Evolutionary conservation across 2,888 invertebrate genomes (phyloP), one percentile per base, ranked within the genome.

Genomic region (Drosophila prolongata): DNA sequence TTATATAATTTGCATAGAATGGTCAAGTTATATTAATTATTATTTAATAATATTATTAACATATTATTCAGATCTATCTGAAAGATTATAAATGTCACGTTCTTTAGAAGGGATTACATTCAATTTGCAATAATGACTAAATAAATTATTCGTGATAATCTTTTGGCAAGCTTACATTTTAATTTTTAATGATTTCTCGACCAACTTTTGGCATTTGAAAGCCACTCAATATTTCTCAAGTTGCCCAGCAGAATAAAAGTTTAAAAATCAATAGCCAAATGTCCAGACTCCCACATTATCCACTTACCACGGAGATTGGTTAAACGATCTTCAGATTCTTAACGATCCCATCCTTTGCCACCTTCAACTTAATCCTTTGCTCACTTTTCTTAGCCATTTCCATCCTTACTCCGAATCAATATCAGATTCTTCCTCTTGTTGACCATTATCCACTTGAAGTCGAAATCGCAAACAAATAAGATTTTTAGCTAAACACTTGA

Each of bases 401-500:
- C 16, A 43, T 35, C 27, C 35, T 16, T 55, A 55, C 24, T 43
- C 43, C 47, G 47, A 60, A 62, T 62, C 62, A 42, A 49, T 49
- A 62, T 47, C 27, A 4, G 13, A 35, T 37, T 43, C 43, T n/a
- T 19, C 16, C 10, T 3, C 44, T 6, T 14, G 42, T 10, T 8
- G 61, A 34, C 35, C 53, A 66, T 66, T 66, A 66, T 66, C 40
- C 65, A 53, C 65, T 66, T 13, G 53, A 62, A 60, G 37, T 34
- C n/a, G 46, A 30, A 66, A 66, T 54, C 19, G 46, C 66, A 66
- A 66, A 54, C 67, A 53, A 66, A 66, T 54, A 54, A n/a, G 27
- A 54, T 47, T 54, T 66, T 66, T 54, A 40, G 67, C 66, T 19
- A 66, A 66, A 53, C 53, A 66, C 66, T 66, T 46, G 67, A 66